Percentiles rank a stretch among this genome's conserved stretches.
phyloP scores from a whole-genome alignment of 2,797 vertebrate species.

The Morelia viridis region DNA sequence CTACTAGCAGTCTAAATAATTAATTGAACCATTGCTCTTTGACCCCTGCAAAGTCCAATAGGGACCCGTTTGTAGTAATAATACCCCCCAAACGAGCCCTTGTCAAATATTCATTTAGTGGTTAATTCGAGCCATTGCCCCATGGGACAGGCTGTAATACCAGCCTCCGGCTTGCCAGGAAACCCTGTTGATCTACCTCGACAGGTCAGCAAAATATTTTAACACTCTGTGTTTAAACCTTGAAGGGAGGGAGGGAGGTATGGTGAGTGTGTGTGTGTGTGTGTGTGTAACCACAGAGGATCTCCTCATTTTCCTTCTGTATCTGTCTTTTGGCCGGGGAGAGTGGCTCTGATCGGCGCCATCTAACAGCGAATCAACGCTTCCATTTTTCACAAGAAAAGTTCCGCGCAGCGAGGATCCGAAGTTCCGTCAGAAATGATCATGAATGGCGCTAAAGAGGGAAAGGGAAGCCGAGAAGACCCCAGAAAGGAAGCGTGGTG shows the following conservation, averaged over 20 bases:
- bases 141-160: conserved; percentile 85
- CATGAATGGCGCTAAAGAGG: not conserved
- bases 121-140: conserved; percentile 91
- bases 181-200: conserved; percentile 87
- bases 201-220: conserved; percentile 77
- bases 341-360: conserved; percentile 26
- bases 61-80: conserved; percentile 89
- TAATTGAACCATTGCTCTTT: conserved; percentile 89
- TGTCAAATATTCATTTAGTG: conserved; percentile 99
- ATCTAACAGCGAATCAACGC: conserved; percentile 33
- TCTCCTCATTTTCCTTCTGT: conserved; percentile 75
- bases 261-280: not conserved
- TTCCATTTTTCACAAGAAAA: not conserved
- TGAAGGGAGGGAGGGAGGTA: conserved; percentile 50
- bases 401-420: not conserved
- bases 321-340: conserved; percentile 65
- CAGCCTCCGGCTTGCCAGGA: conserved; percentile 83
- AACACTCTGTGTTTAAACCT: conserved; percentile 79
- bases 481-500: not conserved
- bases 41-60: conserved; percentile 89
- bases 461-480: not conserved
- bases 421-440: not conserved
- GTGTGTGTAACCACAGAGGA: conserved; percentile 65
- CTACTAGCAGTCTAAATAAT: conserved; percentile 93
- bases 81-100: conserved; percentile 91